A percentile compares a stretch with the other conserved stretches of the same genome.
Conservation (phyloP, 2,888 invertebrate species). For the Cacoxenus indagator region DNA sequence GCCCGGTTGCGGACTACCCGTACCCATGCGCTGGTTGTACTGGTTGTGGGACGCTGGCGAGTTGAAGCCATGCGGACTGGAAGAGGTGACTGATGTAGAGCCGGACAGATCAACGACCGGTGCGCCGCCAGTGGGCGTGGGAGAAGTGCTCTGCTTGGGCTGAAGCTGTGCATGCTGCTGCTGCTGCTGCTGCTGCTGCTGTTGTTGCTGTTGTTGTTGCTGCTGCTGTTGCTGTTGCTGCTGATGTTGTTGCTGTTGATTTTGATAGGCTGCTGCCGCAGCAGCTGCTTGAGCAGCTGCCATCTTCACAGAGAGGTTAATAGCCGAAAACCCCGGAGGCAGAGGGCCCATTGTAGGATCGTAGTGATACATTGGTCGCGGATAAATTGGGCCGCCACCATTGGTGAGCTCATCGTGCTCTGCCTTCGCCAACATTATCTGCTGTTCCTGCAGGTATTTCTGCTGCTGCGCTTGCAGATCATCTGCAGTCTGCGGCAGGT, state of each 20-base stretch:
- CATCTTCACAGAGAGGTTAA: conserved; percentile 88
- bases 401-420: conserved; percentile 76
- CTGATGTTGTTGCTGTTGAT: conserved; percentile 60
- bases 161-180: conserved; percentile 73
- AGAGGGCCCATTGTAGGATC: conserved; percentile 80
- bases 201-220: conserved; percentile 56
- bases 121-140: conserved; percentile 71
- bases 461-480: conserved; percentile 75
- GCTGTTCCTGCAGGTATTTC: conserved; percentile 75
- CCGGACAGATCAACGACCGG: conserved; percentile 90
- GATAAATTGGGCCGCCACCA: conserved; percentile 80
- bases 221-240: conserved; percentile 61
- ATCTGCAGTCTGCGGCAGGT: conserved; percentile 73
- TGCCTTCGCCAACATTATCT: conserved; percentile 76
- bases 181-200: conserved; percentile 57
- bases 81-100: conserved; percentile 82
- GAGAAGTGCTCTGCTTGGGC: conserved; percentile 72
- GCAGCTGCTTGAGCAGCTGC: conserved; percentile 70
- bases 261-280: conserved; percentile 68
- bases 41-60: conserved; percentile 68
- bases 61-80: conserved; percentile 82
- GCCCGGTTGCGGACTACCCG: conserved; percentile 85
- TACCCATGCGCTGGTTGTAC: conserved; percentile 72
- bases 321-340: conserved; percentile 84
- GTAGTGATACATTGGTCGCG: conserved; percentile 88